phyloP scores from a whole-genome alignment of 2,113 vertebrate species.

The Thalassarche chlororhynchos region DNA sequence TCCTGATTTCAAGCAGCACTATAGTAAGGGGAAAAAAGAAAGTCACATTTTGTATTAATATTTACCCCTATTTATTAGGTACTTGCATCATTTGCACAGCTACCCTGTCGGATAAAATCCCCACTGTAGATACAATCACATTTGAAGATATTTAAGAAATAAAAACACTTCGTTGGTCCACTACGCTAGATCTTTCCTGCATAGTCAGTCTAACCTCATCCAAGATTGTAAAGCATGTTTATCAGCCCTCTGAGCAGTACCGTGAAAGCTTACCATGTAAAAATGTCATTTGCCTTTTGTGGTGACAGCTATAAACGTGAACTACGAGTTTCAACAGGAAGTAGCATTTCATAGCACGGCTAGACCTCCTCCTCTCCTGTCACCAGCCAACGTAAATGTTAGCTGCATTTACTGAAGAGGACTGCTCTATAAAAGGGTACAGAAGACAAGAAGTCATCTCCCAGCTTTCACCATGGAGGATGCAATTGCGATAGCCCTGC shows the following conservation, averaged over 20 bases:
- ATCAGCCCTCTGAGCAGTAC: background rate
- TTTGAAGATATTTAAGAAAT: background rate
- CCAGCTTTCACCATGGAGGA: background rate
- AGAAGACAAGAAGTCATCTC: background rate
- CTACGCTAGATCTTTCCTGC: background rate
- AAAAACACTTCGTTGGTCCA: background rate
- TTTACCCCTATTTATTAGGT: background rate
- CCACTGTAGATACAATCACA: background rate
- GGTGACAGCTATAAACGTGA: background rate
- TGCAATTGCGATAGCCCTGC: background rate
- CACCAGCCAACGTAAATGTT: background rate
- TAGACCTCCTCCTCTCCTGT: background rate
- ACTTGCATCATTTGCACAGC: background rate
- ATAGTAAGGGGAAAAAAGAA: background rate
- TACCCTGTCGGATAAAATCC: background rate
- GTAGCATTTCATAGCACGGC: background rate
- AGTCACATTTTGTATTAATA: background rate
- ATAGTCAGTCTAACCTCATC: background rate
- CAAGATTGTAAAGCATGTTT: background rate
- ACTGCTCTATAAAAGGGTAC: background rate
- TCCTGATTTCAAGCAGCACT: background rate
- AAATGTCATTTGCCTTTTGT: slow-evolving; percentile 10
- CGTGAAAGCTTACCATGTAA: background rate
- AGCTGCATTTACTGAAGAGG: background rate
- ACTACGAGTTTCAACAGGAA: background rate